A percentile compares a stretch with the other conserved stretches of the same genome.
These are phyloP conservation scores for Enteromius unitaeniatus DNA, from an alignment of 2,797 vertebrate species.

Conservation along the genomic window DNA sequence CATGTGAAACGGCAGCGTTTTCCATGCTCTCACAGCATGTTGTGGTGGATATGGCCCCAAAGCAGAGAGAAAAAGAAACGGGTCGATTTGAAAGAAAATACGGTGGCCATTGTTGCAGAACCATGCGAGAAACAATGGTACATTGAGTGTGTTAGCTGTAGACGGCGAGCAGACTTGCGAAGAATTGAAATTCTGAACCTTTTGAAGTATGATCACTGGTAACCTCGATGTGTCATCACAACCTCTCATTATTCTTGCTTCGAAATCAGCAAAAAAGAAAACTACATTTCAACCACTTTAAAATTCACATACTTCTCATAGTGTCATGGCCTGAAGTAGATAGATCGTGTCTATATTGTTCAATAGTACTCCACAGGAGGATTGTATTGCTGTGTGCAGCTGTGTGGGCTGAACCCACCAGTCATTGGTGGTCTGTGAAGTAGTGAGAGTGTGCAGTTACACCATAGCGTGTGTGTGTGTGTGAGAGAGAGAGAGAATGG, in stretches of 20 bases:
- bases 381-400: slow-evolving; percentile 40
- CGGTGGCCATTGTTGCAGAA: slow-evolving; percentile 66
- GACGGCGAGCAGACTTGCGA: slow-evolving; percentile 63
- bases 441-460: slow-evolving; percentile 32
- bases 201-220: slow-evolving; percentile 64
- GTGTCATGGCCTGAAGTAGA: not conserved
- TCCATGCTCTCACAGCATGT: slow-evolving; percentile 65
- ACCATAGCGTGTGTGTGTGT: slow-evolving; percentile 16
- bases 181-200: slow-evolving; percentile 66
- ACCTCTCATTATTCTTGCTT: slow-evolving; percentile 30
- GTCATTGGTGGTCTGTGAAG: slow-evolving; percentile 36
- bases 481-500: slow-evolving; percentile 52
- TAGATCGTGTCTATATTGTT: slow-evolving; percentile 3
- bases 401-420: slow-evolving; percentile 39
- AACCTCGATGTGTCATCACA: slow-evolving; percentile 52
- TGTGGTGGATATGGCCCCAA: slow-evolving; percentile 58
- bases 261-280: slow-evolving; percentile 24
- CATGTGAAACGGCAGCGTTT: slow-evolving; percentile 66
- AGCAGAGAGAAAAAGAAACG: slow-evolving; percentile 60
- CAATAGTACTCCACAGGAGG: slow-evolving; percentile 1
- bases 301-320: slow-evolving; percentile 2
- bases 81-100: slow-evolving; percentile 65
- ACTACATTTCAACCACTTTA: slow-evolving; percentile 19
- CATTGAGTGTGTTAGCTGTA: slow-evolving; percentile 64
- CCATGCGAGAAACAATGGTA: slow-evolving; percentile 65